Base-by-base conservation (phyloP, 1,140 invertebrate genomes). In the Zaprionus gabonicus region DNA sequence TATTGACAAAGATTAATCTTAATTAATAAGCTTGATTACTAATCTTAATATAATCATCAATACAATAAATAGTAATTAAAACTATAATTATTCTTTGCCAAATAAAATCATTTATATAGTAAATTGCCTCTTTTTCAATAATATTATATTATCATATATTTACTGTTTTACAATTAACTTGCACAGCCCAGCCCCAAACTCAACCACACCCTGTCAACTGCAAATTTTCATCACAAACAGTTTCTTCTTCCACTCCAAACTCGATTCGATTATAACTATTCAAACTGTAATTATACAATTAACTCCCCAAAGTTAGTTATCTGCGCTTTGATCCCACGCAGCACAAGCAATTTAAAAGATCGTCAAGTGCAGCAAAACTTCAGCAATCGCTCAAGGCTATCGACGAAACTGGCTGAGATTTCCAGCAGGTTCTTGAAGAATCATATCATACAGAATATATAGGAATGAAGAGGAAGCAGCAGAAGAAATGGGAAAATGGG, bases 351-450 rank as follows among this genome's bases (percentile, higher is more conserved):
- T 28, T 53, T 44, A 15, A 38, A 12, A 34, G 9, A 41, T 58
- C 64, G 60, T 55, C 73, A 71, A 76, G 73, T 71, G 73, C 69
- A 71, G 13, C 27, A 49, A 7, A 36, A 51, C 51, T 63, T 57
- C 27, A 17, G 34, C 70, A 56, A 77, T 77, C 74, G 62, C 74
- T 77, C 69, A 77, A 72, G 74, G 73, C 69, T 76, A 76, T 71
- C 68, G 59, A 5, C 38, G 57, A 67, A 51, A 60, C 7, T 17
- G 38, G 28, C 41, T 36, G 68, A 76, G 36, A n/a, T 76, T 55
- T 17, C 62, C 25, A 71, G 69, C 46, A 41, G 20, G 55, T 71
- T 59, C 55, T 46, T 20, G 44, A 58, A 71, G 25, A 25, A 51
- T 62, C 6, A 38, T 34, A 62, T 17, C 17, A 31, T 27, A 44